Base-by-base conservation (phyloP, 1,140 invertebrate species). In the Cherax quadricarinatus region DNA sequence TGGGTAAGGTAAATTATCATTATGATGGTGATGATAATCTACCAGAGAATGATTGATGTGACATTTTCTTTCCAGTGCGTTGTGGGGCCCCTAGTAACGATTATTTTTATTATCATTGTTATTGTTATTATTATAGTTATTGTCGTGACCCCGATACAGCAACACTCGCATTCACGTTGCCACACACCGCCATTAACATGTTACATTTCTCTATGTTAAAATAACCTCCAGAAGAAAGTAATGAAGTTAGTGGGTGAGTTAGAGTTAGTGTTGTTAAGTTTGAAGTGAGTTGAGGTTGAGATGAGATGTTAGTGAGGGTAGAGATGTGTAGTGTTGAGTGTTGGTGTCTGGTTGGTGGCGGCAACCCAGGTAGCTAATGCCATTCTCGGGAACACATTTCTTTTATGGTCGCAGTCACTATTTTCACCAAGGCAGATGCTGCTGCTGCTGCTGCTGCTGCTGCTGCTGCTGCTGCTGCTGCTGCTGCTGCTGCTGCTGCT, bases 81-180 rank as follows among this genome's bases (percentile, higher is more conserved):
- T 89, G 88, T 83, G 89, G 89, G 75, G 83, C 89, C 89, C 89
- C 82, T 79, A 86, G 89, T 91, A 91, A 91, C 89, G 89, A 91
- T 91, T 91, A 91, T 91, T 91, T 84, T 91, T 91, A 91, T 91
- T 91, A 91, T 91, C 89, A 91, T 91, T 91, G 89, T 91, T 91
- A 91, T 91, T 85, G 89, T 91, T 91, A 91, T 86, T 85, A 91
- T 91, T 84, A 91, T 91, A 91, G 89, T 91, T 91, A 91, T 91
- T 91, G 89, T 86, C 89, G 51, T 84, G 89, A 91, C 89, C 89
- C 89, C 89, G 89, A 60, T 91, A 86, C 84, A 91, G 80, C 89
- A 57, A 91, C 89, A 41, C 30, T 41, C 30, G 30, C 30, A 0
- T 41, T 2, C 30, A 41, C 30, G 30, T 41, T 41, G 30, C 30